phyloP scores from a whole-genome alignment of 2,888 invertebrate species.

The Tortricodes alternella region DNA sequence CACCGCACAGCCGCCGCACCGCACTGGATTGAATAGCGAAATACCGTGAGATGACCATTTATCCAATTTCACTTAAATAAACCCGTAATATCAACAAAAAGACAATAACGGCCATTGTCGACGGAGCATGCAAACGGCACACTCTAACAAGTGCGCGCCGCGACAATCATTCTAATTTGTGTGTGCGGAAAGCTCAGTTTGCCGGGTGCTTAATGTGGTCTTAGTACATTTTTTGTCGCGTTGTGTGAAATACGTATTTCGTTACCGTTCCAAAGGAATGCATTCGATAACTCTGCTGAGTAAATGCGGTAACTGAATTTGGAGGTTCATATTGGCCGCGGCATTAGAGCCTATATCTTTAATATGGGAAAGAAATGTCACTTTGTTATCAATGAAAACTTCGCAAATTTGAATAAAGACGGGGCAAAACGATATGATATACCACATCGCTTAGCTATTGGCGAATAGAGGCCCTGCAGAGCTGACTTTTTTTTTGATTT shows the following conservation, averaged over 20 bases:
- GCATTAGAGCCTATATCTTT: constrained; percentile 16
- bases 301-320: constrained; percentile 60
- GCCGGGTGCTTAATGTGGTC: constrained; percentile 37
- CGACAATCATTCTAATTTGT: constrained; percentile 52
- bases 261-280: constrained; percentile 66
- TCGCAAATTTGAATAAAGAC: no score
- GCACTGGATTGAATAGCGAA: constrained; percentile 69
- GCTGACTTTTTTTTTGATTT: no score
- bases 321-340: constrained; percentile 41
- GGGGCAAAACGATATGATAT: no score
- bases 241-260: constrained; percentile 68
- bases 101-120: constrained; percentile 61
- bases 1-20: constrained; percentile 57
- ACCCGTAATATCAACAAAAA: constrained; percentile 79
- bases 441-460: no score
- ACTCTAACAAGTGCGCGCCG: constrained; percentile 33
- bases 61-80: constrained; percentile 82
- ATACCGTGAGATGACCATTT: constrained; percentile 78
- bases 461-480: no score
- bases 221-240: constrained; percentile 52
- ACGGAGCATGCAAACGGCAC: constrained; percentile 54
- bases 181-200: constrained; percentile 49
- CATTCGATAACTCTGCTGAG: constrained; percentile 55
- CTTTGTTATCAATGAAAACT: no score
- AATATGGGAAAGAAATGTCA: no score